Evolutionary conservation across 2,797 vertebrate species (phyloP), one percentile per base, ranked within the genome.

Genomic region (Eleutherodactylus coqui): DNA sequence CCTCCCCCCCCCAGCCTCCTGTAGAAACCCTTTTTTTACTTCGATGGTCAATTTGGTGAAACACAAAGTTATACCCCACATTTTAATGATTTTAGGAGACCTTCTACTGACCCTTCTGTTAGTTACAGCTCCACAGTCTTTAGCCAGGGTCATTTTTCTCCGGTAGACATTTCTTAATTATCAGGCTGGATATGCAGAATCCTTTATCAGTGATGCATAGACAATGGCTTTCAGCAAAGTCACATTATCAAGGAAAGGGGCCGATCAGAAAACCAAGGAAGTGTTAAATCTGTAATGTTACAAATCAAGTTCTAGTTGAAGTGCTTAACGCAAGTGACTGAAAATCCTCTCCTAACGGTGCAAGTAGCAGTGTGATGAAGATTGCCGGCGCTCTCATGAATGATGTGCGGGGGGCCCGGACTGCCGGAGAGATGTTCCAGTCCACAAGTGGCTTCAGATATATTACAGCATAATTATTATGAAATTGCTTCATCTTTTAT

Each of bases 381-480:
- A 76, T 76, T 21, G 76, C 53, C 32, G 49, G 24, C 5, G 41
- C 55, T 60, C 36, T 34, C 19, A 24, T 84, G 72, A 45, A 72
- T 45, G 69, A 70, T 69, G 64, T 21, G 17, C 32, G 17, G 34
- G 36, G 10, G 64, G 34, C 34, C 38, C 16, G 70, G 45, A 38
- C 16, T 41, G 72, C 72, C 51, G 41, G 43, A 84, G 75, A 76
- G 76, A 76, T 72, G 55, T 73, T 60, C 73, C 72, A 55, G 72
- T 76, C 53, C 60, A 75, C 81, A 82, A 82, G 70, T 82, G 69
- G 81, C 81, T 69, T n/a, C 38, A 27, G 36, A 73, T 72, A 82
- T 72, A 82, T 72, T 82, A 72, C 14, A 72, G 27, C 41, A 41
- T 82, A 82, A 82, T 82, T 82, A 55, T 55, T 55, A 36, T 21